phyloP scores from a whole-genome alignment of 2,113 vertebrate genomes.

The Neogobius melanostomus region DNA sequence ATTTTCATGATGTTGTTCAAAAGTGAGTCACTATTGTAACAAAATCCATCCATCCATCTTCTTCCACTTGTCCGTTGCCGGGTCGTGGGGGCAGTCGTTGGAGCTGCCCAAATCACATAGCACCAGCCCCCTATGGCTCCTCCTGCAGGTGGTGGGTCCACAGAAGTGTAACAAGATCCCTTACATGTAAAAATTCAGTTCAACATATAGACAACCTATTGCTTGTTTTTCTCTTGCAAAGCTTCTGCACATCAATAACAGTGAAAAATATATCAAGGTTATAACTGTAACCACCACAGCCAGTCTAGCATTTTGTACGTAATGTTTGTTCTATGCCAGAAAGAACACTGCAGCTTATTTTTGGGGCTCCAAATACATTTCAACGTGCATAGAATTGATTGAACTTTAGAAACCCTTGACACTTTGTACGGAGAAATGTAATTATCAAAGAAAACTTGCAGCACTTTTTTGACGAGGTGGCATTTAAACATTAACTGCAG shows the following conservation, averaged over 20 bases:
- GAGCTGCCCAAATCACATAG: no score
- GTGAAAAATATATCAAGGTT: not conserved
- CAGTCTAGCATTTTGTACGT: not conserved
- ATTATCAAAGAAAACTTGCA: slow-evolving; percentile 26
- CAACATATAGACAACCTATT: not conserved
- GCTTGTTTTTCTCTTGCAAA: not conserved
- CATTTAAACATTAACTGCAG: slow-evolving; percentile 26
- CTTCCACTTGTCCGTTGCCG: no score
- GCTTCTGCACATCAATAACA: not conserved
- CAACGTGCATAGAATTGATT: slow-evolving; percentile 10
- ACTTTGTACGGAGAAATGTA: slow-evolving; percentile 11
- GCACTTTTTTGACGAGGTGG: slow-evolving; percentile 2
- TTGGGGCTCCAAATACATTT: not conserved
- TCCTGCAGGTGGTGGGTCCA: no score
- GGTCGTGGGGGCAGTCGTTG: no score
- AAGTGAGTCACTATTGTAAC: not conserved
- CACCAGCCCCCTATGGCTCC: no score
- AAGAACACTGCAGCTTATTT: slow-evolving; percentile 7
- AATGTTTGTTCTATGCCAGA: slow-evolving; percentile 15
- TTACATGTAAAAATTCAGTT: not conserved
- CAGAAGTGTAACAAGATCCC: no score
- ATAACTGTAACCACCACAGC: not conserved
- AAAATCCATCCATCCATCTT: no score
- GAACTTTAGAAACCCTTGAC: slow-evolving; percentile 23
- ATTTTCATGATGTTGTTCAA: no score